Evolutionary conservation across 2,888 invertebrate species (phyloP).

Genomic region (Ectemnius cavifrons): DNA sequence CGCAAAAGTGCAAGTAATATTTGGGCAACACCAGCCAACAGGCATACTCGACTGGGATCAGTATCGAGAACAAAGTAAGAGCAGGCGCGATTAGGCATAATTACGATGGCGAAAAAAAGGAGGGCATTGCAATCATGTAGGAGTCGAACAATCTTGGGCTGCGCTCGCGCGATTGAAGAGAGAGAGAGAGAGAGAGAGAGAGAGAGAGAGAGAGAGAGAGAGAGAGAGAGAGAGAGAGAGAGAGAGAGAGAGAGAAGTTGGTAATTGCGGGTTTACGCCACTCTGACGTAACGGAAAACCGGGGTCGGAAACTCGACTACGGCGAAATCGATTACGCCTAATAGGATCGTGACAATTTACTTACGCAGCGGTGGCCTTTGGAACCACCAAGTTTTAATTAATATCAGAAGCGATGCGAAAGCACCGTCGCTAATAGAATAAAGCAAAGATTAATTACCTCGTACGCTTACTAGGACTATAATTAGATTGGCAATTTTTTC

Average conservation of each 20-base stretch:
- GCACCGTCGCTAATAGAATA: no score
- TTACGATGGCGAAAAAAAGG: conserved; percentile 4
- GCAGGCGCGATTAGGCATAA: conserved; percentile 6
- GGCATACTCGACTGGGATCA: not conserved
- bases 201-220: no score
- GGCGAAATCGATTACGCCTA: not conserved
- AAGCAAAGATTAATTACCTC: no score
- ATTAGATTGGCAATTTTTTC: no score
- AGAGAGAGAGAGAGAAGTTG: not conserved
- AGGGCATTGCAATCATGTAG: conserved; percentile 1
- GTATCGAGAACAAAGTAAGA: not conserved
- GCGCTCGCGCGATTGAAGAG: not conserved
- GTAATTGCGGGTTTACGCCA: conserved; percentile 2
- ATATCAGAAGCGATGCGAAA: no score
- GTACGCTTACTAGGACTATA: no score
- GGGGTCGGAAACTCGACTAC: conserved; percentile 1
- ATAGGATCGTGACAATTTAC: not conserved
- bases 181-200: not conserved
- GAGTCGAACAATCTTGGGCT: conserved; percentile 1
- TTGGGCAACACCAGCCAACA: no score
- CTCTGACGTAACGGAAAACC: not conserved
- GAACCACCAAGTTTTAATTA: no score
- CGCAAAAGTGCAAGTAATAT: no score
- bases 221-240: not conserved
- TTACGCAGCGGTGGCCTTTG: no score